Conservation (phyloP, 2,888 invertebrate genomes). For the Lithophane socia region DNA sequence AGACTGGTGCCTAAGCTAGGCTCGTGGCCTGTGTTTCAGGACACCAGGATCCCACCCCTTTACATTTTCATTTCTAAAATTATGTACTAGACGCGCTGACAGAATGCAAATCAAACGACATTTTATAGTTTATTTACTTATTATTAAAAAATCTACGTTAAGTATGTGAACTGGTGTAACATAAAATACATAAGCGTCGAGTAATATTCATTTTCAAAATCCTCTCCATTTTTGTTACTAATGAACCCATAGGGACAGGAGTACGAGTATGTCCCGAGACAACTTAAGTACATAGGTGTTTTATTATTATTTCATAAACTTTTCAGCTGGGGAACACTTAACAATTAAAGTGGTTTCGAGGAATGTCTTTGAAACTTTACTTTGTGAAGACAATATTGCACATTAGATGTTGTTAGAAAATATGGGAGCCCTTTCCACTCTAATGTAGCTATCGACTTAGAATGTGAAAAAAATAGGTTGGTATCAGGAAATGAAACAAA, state of each 20-base stretch:
- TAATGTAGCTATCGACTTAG: conserved; percentile 66
- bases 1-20: too few relatives aligned
- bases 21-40: too few relatives aligned
- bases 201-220: too few relatives aligned
- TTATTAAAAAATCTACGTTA: too few relatives aligned
- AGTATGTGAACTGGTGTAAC: too few relatives aligned
- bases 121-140: too few relatives aligned
- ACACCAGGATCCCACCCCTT: too few relatives aligned
- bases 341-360: not conserved
- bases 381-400: not conserved
- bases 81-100: too few relatives aligned
- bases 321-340: not conserved
- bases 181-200: too few relatives aligned
- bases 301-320: not conserved
- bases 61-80: too few relatives aligned
- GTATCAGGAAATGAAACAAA: conserved; percentile 86
- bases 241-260: not conserved
- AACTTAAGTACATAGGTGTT: not conserved
- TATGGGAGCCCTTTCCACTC: conserved; percentile 62
- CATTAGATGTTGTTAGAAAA: not conserved
- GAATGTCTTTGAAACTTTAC: not conserved
- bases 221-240: too few relatives aligned
- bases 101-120: too few relatives aligned
- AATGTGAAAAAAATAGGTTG: conserved; percentile 75
- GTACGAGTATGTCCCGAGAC: not conserved